These are phyloP conservation scores for Scaptomyza montana DNA, from an alignment of 1,140 invertebrate species.

Conservation along the genomic window DNA sequence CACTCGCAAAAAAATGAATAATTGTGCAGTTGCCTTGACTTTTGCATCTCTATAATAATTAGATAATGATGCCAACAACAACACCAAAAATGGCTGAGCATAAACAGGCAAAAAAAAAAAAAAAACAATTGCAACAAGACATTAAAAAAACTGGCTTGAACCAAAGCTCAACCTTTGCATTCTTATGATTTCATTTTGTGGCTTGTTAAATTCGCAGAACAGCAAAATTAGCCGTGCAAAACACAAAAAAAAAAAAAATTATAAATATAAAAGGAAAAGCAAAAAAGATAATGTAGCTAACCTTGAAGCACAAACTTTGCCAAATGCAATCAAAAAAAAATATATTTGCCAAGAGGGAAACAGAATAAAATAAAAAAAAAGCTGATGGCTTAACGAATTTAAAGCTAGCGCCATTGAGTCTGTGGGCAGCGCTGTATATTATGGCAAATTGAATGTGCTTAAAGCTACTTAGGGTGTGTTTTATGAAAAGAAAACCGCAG, in stretches of 20 bases:
- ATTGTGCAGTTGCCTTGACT: conserved; percentile 77
- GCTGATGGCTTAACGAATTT: conserved; percentile 23
- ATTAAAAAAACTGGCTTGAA: conserved; percentile 6
- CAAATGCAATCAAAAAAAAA: conserved; percentile 55
- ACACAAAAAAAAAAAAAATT: conserved; percentile 8
- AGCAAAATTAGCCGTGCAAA: conserved; percentile 49
- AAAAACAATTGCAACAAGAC: conserved; percentile 60
- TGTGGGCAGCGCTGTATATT: conserved; percentile 13
- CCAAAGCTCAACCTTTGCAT: conserved; percentile 60
- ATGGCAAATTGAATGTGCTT: conserved; percentile 14
- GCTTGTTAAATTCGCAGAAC: conserved; percentile 65
- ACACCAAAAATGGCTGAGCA: conserved; percentile 6
- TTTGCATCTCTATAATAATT: conserved; percentile 74
- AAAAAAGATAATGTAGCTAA: conserved; percentile 57
- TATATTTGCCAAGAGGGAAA: conserved; percentile 7
- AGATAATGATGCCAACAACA: conserved; percentile 66
- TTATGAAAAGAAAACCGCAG: background rate
- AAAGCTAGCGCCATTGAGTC: conserved; percentile 27
- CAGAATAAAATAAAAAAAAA: conserved; percentile 15
- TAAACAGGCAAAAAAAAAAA: conserved; percentile 13
- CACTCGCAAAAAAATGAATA: conserved; percentile 57
- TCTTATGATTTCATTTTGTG: conserved; percentile 59
- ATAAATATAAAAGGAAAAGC: conserved; percentile 11
- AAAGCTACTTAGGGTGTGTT: conserved; percentile 10
- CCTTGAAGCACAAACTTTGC: conserved; percentile 52